Percentiles rank a stretch among this genome's conserved stretches.
These are phyloP conservation scores for Forbesichthys agassizii DNA, from an alignment of 2,113 vertebrate species.

Conservation along the genomic window DNA sequence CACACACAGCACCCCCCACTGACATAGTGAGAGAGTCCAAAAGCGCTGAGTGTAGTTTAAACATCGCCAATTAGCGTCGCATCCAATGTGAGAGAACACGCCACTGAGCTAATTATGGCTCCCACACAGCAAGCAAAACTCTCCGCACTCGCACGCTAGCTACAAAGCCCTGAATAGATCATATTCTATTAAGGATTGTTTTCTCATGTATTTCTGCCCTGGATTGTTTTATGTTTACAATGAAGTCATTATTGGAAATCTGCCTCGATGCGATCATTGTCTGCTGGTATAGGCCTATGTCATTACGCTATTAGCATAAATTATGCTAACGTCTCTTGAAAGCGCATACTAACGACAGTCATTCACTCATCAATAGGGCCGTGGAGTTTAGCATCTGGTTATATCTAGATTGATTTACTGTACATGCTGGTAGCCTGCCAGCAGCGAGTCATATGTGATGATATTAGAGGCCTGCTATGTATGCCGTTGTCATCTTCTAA, in stretches of 20 bases:
- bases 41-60: slow-evolving; percentile 35
- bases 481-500: slow-evolving; percentile 54
- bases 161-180: neutral
- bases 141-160: neutral
- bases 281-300: slow-evolving; percentile 4
- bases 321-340: slow-evolving; percentile 49
- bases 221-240: slow-evolving; percentile 44
- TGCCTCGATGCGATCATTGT: neutral
- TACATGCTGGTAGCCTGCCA: slow-evolving; percentile 27
- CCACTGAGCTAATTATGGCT: slow-evolving; percentile 65
- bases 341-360: slow-evolving; percentile 34
- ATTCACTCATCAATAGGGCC: slow-evolving; percentile 64
- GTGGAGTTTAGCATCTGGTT: slow-evolving; percentile 57
- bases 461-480: slow-evolving; percentile 48
- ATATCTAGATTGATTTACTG: slow-evolving; percentile 65
- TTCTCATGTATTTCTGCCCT: slow-evolving; percentile 25
- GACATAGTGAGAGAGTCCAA: slow-evolving; percentile 56
- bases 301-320: slow-evolving; percentile 54
- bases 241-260: slow-evolving; percentile 37
- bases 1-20: slow-evolving; percentile 32
- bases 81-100: slow-evolving; percentile 62
- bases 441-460: slow-evolving; percentile 55
- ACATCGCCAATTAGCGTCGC: slow-evolving; percentile 68
- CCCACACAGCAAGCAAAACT: slow-evolving; percentile 40
- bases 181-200: slow-evolving; percentile 29